Percentiles rank a stretch among this genome's conserved stretches.
Conservation (phyloP, 2,113 vertebrate genomes). For the Colistium nudipinnis region DNA sequence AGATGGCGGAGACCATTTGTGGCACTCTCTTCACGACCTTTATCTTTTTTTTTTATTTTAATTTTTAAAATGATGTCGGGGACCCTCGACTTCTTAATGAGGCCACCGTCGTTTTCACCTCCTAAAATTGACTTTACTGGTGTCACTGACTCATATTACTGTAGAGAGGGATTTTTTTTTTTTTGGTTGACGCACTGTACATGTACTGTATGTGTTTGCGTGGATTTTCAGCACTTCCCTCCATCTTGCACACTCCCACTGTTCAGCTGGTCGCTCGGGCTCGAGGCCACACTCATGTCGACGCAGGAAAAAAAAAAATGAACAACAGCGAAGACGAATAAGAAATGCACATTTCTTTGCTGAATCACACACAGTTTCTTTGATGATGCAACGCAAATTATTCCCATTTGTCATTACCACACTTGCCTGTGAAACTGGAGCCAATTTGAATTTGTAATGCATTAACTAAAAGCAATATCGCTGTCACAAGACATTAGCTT, state of each 20-base stretch:
- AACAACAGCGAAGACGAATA: not conserved
- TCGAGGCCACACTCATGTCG: conserved; percentile 5
- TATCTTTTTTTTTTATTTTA: too few relatives aligned
- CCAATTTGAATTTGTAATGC: conserved; percentile 30
- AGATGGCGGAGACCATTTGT: too few relatives aligned
- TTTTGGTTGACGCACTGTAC: not conserved
- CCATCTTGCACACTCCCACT: conserved; percentile 21
- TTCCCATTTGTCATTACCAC: conserved; percentile 31
- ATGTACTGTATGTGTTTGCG: conserved; percentile 3
- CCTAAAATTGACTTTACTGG: not conserved
- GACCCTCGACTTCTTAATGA: too few relatives aligned
- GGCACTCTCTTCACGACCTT: too few relatives aligned
- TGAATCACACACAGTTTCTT: conserved; percentile 21
- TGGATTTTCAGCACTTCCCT: conserved; percentile 2
- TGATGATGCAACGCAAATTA: conserved; percentile 16
- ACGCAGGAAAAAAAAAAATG: not conserved
- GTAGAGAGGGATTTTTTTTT: not conserved
- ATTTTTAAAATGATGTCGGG: too few relatives aligned
- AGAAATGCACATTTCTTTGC: not conserved
- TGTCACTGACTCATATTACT: not conserved
- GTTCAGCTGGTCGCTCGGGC: conserved; percentile 35
- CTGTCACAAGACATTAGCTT: conserved; percentile 47
- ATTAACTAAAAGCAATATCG: conserved; percentile 37
- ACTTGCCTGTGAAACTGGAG: conserved; percentile 17
- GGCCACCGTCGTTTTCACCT: conserved; percentile 35